phyloP scores from a whole-genome alignment of 2,888 invertebrate genomes.

The Orchesellides sinensis region DNA sequence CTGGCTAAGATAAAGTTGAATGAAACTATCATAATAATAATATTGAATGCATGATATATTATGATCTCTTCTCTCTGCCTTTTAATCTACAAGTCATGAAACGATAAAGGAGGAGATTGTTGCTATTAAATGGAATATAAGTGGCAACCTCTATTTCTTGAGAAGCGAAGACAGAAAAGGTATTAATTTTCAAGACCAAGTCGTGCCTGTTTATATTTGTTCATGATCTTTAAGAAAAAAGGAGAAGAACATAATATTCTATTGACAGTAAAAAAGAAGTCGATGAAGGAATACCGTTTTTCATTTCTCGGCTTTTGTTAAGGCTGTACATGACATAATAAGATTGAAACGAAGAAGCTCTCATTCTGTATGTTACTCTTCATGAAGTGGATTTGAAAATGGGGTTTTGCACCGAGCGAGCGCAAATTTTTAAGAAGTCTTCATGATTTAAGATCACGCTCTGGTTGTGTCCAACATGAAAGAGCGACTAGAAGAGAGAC shows the following conservation, averaged over 20 bases:
- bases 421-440: constrained; percentile 33
- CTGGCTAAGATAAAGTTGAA: too few species aligned
- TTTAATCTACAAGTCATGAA: constrained; percentile 35
- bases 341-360: neutral
- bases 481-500: neutral
- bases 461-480: constrained; percentile 40
- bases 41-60: neutral
- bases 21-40: too few species aligned
- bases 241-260: neutral
- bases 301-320: neutral
- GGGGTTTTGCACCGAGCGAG: constrained; percentile 1
- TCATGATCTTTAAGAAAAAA: constrained; percentile 16
- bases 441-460: constrained; percentile 59
- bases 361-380: neutral
- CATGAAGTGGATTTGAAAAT: constrained; percentile 11
- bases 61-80: neutral
- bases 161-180: neutral
- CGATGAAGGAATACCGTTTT: constrained; percentile 10
- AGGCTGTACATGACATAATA: neutral
- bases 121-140: neutral
- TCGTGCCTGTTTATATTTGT: constrained; percentile 24
- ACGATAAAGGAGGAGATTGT: neutral
- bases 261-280: constrained; percentile 6
- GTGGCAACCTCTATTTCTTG: too few species aligned
- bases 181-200: neutral